Conservation (phyloP, 2,888 invertebrate species). For the Margaritifera margaritifera region DNA sequence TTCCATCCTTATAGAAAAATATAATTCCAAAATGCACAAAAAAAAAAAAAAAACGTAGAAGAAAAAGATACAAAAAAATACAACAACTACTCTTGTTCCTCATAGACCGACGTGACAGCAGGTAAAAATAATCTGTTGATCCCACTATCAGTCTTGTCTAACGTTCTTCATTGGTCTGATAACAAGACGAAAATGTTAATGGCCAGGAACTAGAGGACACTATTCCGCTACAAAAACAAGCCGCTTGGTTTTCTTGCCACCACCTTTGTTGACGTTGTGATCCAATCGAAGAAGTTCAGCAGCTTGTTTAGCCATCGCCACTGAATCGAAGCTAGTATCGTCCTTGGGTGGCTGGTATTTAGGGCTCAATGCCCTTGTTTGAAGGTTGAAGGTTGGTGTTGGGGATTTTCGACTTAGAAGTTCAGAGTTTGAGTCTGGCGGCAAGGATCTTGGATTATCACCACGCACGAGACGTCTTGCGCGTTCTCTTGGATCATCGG, state of each 20-base stretch:
- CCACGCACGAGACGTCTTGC: constrained; percentile 36
- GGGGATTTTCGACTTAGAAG: constrained; percentile 23
- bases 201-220: too few relatives aligned
- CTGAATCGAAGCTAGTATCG: constrained; percentile 17
- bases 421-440: constrained; percentile 8
- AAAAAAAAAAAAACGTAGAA: too few relatives aligned
- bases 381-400: constrained; percentile 32
- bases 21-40: too few relatives aligned
- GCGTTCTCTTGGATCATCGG: constrained; percentile 27
- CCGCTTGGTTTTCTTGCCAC: constrained; percentile 39
- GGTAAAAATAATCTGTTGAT: too few relatives aligned
- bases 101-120: too few relatives aligned
- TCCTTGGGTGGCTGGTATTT: constrained; percentile 21
- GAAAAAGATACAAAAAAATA: too few relatives aligned
- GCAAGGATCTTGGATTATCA: constrained; percentile 20
- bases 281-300: constrained; percentile 45
- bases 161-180: too few relatives aligned
- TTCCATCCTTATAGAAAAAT: too few relatives aligned
- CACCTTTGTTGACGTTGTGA: constrained; percentile 27
- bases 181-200: too few relatives aligned
- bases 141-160: too few relatives aligned
- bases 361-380: constrained; percentile 31
- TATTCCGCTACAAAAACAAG: constrained; percentile 46
- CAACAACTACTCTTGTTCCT: too few relatives aligned
- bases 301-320: constrained; percentile 47